Evolutionary conservation across 1,140 invertebrate species (phyloP), one percentile per base, ranked within the genome.

Genomic region (Trachymyrmex cornetzi): DNA sequence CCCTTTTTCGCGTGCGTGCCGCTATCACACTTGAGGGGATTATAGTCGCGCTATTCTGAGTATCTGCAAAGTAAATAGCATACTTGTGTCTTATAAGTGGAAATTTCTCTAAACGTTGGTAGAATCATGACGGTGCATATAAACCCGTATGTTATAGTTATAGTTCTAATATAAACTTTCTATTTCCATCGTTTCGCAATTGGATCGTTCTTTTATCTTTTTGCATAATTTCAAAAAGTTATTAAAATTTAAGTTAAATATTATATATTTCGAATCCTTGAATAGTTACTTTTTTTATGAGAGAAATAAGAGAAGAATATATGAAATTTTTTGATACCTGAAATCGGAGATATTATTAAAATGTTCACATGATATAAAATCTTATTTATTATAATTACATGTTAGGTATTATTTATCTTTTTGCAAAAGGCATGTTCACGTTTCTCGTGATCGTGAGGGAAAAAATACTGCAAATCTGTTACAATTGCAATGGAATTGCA

Each of bases 41-140:
- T 74, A 82, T n/a, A 22, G 67, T 34, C 53, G 55, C 53, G 80
- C 34, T 74, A 82, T 82, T 82, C 80, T 24, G 53, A 74, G 38
- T 82, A 48, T 61, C 67, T 61, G 19, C 16, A 3, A 82, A 82
- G 53, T 74, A 61, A 50, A 24, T 63, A 61, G 67, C 34, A n/a
- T 61, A 59, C 24, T 44, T 16, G 24, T 44, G 53, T 38, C 19
- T 2, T 59, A 30, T 12, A 14, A 55, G 30, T 3, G n/a, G 14
- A 55, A 57, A n/a, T 38, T 71, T 57, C 66, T 57, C 53, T 57
- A 69, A 69, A 67, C 44, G 12, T 53, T 12, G n/a, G 7, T 67
- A 22, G 14, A 80, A 19, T 69, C 16, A 77, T 22, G 11, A 30
- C 12, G 5, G 1, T 24, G 22, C 38, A 16, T 19, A 22, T 27